A percentile compares a stretch with the other conserved stretches of the same genome.
Evolutionary conservation across 2,113 vertebrate species (phyloP).

Genomic region (Neomonachus schauinslandi): DNA sequence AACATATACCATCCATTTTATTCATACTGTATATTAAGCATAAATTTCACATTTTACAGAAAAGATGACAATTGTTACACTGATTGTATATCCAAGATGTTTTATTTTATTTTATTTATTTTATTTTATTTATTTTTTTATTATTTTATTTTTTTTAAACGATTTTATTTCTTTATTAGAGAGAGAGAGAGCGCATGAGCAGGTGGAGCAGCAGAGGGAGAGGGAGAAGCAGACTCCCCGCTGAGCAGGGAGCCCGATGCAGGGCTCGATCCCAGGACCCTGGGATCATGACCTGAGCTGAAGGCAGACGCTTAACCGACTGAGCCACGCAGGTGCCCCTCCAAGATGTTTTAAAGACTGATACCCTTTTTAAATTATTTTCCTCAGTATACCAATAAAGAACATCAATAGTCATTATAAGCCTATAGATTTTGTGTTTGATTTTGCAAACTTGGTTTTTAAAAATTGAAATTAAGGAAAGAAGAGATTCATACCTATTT

Average conservation of each 20-base stretch:
- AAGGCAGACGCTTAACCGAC: too few species aligned
- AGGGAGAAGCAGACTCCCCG: too few species aligned
- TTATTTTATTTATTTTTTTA: too few species aligned
- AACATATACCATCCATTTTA: neutral
- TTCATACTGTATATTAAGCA: neutral
- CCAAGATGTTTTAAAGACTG: neutral
- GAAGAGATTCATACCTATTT: neutral
- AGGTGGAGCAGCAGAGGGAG: too few species aligned
- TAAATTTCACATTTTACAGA: neutral
- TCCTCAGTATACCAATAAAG: neutral
- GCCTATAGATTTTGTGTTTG: neutral
- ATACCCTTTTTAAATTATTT: neutral
- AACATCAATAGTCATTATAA: neutral
- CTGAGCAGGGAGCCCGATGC: too few species aligned
- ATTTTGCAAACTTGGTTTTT: neutral
- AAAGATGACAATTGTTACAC: too few species aligned
- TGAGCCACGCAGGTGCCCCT: too few species aligned
- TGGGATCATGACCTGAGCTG: too few species aligned
- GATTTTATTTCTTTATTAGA: too few species aligned
- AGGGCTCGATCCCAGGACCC: too few species aligned
- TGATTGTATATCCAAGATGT: neutral
- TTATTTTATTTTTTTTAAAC: neutral
- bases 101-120: neutral
- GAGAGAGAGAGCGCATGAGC: too few species aligned
- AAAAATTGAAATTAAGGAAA: neutral